A percentile compares a stretch with the other conserved stretches of the same genome.
These are phyloP conservation scores for Gisinianus flammeolus DNA, from an alignment of 2,888 invertebrate genomes.

Conservation along the genomic window DNA sequence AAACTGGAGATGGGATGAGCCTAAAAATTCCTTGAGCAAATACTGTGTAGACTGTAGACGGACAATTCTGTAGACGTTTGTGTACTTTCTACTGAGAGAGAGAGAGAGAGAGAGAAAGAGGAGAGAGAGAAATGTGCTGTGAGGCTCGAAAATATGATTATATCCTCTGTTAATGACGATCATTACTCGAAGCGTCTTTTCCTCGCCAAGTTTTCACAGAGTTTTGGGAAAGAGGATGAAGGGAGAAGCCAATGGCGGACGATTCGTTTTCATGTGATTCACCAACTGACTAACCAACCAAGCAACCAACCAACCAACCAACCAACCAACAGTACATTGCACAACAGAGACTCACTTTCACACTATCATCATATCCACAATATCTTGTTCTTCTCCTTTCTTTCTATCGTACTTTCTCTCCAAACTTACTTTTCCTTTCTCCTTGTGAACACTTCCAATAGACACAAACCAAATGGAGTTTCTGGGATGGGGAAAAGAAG, in stretches of 20 bases:
- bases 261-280: neutral
- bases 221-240: neutral
- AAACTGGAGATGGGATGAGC: too few relatives aligned
- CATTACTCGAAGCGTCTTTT: constrained; percentile 36
- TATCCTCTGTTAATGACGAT: constrained; percentile 32
- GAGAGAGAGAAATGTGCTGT: constrained; percentile 11
- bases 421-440: too few relatives aligned
- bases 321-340: neutral
- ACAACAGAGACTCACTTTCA: neutral
- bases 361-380: too few relatives aligned
- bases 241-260: neutral
- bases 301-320: neutral
- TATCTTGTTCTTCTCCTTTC: too few relatives aligned
- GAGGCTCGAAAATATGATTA: constrained; percentile 38
- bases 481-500: too few relatives aligned
- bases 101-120: neutral
- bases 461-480: too few relatives aligned
- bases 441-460: too few relatives aligned
- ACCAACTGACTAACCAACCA: neutral
- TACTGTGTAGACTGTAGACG: neutral
- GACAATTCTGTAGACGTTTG: neutral
- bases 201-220: constrained; percentile 34
- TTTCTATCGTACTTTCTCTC: too few relatives aligned
- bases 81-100: neutral
- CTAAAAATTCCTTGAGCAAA: too few relatives aligned